A percentile compares a stretch with the other conserved stretches of the same genome.
Evolutionary conservation across 2,888 invertebrate species (phyloP).

Genomic region (Blomia tropicalis): DNA sequence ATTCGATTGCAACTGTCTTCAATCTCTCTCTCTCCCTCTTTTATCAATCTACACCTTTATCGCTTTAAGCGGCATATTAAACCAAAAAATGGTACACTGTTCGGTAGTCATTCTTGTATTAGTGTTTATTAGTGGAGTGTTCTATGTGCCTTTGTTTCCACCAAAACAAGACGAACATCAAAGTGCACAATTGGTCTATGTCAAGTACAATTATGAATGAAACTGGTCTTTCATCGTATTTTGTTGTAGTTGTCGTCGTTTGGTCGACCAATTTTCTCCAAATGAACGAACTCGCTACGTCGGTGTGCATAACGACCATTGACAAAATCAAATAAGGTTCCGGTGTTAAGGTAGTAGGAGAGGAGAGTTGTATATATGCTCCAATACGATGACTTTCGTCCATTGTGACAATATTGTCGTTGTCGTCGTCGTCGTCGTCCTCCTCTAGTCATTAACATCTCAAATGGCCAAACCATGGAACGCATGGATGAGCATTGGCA

Average conservation of each 20-base stretch:
- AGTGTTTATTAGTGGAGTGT: no score
- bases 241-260: no score
- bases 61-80: slow-evolving; percentile 10
- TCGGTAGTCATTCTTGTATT: slow-evolving; percentile 5
- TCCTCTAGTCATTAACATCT: background rate
- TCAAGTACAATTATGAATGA: slow-evolving; percentile 12
- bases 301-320: slow-evolving; percentile 8
- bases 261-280: background rate
- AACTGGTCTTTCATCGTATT: no score
- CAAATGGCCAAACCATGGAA: background rate
- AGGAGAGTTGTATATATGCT: background rate
- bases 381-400: background rate
- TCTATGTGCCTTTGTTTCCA: no score
- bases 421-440: background rate
- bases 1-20: no score
- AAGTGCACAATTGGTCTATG: background rate
- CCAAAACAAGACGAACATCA: no score
- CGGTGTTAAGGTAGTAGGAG: background rate
- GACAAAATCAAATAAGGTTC: slow-evolving; percentile 15
- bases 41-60: background rate
- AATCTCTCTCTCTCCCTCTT: no score
- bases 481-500: background rate
- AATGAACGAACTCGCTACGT: no score
- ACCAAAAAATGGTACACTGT: no score
- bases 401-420: background rate